Evolutionary conservation across 2,888 invertebrate species (phyloP).

Genomic region (Tyria jacobaeae): DNA sequence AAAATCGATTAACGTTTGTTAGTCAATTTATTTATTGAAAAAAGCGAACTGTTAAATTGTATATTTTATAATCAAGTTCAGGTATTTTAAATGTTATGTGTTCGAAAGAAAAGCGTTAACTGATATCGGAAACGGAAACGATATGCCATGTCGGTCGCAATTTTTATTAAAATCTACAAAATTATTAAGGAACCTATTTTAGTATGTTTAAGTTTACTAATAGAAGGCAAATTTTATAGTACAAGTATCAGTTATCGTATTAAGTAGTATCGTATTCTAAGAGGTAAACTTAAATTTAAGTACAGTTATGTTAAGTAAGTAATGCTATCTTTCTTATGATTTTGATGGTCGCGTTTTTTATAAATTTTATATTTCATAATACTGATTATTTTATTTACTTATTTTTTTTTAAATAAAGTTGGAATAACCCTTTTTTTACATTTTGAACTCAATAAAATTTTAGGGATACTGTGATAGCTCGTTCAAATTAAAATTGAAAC

Average conservation of each 20-base stretch:
- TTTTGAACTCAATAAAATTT: too few species aligned
- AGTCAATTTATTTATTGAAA: not conserved
- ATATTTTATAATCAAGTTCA: not conserved
- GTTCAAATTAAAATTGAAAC: too few species aligned
- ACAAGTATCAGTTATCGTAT: not conserved
- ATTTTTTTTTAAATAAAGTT: too few species aligned
- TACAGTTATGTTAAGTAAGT: not conserved
- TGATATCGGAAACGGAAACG: slow-evolving; percentile 1
- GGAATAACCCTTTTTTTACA: too few species aligned
- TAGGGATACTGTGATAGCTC: too few species aligned
- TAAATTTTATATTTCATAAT: not conserved
- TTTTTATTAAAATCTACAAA: not conserved
- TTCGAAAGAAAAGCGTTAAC: not conserved
- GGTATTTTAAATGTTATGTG: not conserved
- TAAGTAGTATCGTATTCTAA: not conserved
- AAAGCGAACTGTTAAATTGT: not conserved
- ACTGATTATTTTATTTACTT: too few species aligned
- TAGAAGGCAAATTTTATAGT: not conserved
- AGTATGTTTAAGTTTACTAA: not conserved
- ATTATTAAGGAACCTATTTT: not conserved
- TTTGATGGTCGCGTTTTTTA: too few species aligned
- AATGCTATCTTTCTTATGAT: not conserved
- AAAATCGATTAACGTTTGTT: not conserved
- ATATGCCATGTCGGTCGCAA: not conserved
- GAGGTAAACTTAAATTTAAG: too few species aligned